Conservation (phyloP, 1,140 invertebrate species). For the Brachionus manjavacas region DNA sequence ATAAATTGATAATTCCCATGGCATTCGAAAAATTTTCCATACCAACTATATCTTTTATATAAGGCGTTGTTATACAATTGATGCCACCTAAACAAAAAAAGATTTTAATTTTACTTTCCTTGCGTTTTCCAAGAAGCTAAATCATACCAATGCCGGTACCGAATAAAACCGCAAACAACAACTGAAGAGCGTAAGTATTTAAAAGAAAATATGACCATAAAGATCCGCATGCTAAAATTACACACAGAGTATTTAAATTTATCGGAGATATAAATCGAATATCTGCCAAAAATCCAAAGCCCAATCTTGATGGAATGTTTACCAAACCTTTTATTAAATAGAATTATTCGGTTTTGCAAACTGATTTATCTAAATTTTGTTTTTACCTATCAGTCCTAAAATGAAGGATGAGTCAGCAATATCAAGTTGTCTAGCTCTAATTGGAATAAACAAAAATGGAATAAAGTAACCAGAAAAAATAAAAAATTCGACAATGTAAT, state of each 20-base stretch:
- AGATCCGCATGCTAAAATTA: not conserved
- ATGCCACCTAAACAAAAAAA: not conserved
- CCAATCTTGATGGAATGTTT: constrained; percentile 18
- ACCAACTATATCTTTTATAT: constrained; percentile 22
- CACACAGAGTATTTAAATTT: constrained; percentile 18
- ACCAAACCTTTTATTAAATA: not conserved
- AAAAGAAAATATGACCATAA: constrained; percentile 16
- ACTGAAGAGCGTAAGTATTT: not conserved
- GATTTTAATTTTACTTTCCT: too few relatives aligned
- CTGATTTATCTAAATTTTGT: not conserved
- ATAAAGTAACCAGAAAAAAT: constrained; percentile 33
- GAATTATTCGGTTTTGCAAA: not conserved
- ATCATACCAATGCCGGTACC: not conserved
- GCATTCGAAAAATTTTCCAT: constrained; percentile 40
- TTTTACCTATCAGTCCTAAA: not conserved
- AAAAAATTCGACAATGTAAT: constrained; percentile 26
- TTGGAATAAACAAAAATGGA: constrained; percentile 27
- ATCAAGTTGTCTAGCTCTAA: constrained; percentile 1
- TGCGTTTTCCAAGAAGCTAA: too few relatives aligned
- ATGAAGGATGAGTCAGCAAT: not conserved
- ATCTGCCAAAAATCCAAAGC: constrained; percentile 26
- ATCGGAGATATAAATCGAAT: not conserved
- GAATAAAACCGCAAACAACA: not conserved
- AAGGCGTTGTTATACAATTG: constrained; percentile 25
- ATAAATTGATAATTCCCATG: constrained; percentile 39